Base-by-base conservation (phyloP, 2,797 vertebrate species). In the Phylloscopus collybita region DNA sequence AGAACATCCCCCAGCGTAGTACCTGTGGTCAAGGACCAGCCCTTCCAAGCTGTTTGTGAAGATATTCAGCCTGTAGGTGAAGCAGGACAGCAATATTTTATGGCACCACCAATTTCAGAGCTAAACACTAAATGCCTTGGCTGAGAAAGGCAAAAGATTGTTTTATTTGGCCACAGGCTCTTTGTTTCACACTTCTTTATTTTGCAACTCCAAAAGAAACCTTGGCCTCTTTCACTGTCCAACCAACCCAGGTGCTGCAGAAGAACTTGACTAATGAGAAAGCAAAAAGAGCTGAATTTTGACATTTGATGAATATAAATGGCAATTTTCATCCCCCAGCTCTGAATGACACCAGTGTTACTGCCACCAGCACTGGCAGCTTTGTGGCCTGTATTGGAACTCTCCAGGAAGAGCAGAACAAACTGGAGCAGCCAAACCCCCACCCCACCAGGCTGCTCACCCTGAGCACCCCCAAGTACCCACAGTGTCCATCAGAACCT, bases 11-110 rank as follows among this genome's bases (percentile, higher is more conserved):
- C 99, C 99, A 9, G 97, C 99, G 1, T 99, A 99, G 96, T 99
- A 99, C 81, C 97, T 98, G 97, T 99, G 98, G 80, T 99, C 99
- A 4, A 99, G 98, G 94, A 99, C 98, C 6, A 98, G 70, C 69
- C 99, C 99, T 95, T 99, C 98, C 88, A 99, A 97, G 44, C 96
- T 97, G 72, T 98, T 98, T 70, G 98, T 98, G 96, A 99, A 97
- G 74, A 99, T 80, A 95, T 99, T 99, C 96, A 99, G 97, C 93
- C 99, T 99, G 95, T 5, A 90, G 70, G 66, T 45, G 64, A 86
- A 85, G 71, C 50, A 67, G 10, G 71, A 69, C 42, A 88, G 17
- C 13, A 60, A 61, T 38, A 45, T 42, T 51, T 54, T 44, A 72
- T 10, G 16, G 44, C 19, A 51, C 25, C 26, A 50, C 23, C 3